Evolutionary conservation across 2,888 invertebrate species (phyloP).

Genomic region (Eucera pruinosa): DNA sequence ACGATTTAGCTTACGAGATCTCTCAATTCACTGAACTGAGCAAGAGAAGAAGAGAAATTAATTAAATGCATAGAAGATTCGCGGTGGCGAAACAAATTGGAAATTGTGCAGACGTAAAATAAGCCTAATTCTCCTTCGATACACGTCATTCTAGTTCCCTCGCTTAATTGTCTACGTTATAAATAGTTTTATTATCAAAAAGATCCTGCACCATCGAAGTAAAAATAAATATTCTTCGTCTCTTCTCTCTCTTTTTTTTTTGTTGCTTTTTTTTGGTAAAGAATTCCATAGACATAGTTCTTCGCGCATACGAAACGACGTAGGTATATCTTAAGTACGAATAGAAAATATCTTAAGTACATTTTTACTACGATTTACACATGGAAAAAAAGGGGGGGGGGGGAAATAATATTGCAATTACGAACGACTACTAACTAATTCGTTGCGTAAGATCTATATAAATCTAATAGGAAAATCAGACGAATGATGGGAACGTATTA

Average conservation of each 20-base stretch:
- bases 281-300: constrained; percentile 58
- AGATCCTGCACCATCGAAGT: constrained; percentile 64
- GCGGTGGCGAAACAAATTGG: constrained; percentile 49
- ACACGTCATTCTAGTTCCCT: constrained; percentile 16
- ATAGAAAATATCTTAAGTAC: constrained; percentile 62
- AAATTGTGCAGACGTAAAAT: constrained; percentile 57
- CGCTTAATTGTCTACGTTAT: constrained; percentile 54
- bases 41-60: constrained; percentile 29
- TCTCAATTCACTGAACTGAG: constrained; percentile 3
- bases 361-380: constrained; percentile 31
- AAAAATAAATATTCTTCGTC: constrained; percentile 68
- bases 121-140: constrained; percentile 43
- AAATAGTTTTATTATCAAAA: constrained; percentile 65
- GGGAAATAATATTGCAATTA: constrained; percentile 47
- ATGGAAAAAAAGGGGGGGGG: neutral
- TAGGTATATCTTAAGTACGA: constrained; percentile 54
- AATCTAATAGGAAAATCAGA: constrained; percentile 58
- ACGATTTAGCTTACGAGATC: neutral
- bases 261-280: constrained; percentile 46
- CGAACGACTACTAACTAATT: constrained; percentile 50
- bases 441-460: constrained; percentile 53
- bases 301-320: constrained; percentile 53
- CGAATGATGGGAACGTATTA: constrained; percentile 24
- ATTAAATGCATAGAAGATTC: constrained; percentile 10
- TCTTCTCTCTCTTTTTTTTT: neutral